Percentiles rank a stretch among this genome's conserved stretches.
Conservation (phyloP, 2,113 vertebrate species). For the Microtus oregoni region DNA sequence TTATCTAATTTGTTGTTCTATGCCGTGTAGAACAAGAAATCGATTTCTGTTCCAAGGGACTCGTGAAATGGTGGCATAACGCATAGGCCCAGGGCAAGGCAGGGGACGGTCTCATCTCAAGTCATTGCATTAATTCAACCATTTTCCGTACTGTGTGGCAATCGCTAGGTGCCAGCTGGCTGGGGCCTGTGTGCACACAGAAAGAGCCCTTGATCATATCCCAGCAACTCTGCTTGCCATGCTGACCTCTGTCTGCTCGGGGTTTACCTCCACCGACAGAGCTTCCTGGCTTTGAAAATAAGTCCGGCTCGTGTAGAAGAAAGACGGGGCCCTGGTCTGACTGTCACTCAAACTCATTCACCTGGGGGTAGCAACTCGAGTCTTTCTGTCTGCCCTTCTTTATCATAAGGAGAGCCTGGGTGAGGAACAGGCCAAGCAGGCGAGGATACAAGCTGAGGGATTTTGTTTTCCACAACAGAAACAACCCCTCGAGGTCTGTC, state of each 20-base stretch:
- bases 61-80: neutral
- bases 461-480: neutral
- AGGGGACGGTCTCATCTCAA: neutral
- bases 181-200: too few relatives aligned
- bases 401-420: neutral
- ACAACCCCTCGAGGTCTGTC: neutral
- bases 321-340: neutral
- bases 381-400: neutral
- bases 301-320: neutral
- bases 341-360: neutral
- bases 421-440: neutral
- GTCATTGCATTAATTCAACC: neutral
- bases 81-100: too few relatives aligned
- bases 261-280: conserved; percentile 2
- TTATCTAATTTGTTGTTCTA: neutral
- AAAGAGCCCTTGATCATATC: neutral
- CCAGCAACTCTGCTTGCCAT: neutral
- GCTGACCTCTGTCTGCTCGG: neutral
- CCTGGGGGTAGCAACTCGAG: neutral
- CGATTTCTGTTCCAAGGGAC: neutral
- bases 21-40: neutral
- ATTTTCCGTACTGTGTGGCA: neutral
- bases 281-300: neutral
- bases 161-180: neutral
- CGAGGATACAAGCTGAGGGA: neutral